Evolutionary conservation across 2,797 vertebrate species (phyloP).

Genomic region (Characodon lateralis): DNA sequence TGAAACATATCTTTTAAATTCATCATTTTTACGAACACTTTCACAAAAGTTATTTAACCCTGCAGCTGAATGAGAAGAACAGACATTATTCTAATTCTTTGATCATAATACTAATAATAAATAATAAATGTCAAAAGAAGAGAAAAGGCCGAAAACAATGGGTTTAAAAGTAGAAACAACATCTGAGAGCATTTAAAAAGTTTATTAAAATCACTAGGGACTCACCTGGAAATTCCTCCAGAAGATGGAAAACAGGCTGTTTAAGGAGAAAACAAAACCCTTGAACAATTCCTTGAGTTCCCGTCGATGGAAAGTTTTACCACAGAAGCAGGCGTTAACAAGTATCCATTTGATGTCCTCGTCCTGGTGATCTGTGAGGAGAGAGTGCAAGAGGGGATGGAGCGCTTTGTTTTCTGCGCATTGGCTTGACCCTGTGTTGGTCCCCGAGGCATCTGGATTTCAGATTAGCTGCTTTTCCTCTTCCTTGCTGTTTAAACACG

Average conservation of each 20-base stretch:
- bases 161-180: not conserved
- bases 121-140: not conserved
- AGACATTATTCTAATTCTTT: not conserved
- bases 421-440: conserved; percentile 65
- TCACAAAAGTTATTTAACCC: not conserved
- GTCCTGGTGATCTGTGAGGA: conserved; percentile 55
- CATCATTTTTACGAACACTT: conserved; percentile 9
- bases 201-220: conserved; percentile 29
- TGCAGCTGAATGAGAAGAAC: conserved; percentile 14
- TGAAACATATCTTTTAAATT: conserved; percentile 1
- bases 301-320: conserved; percentile 43
- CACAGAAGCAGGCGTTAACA: conserved; percentile 43
- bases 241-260: conserved; percentile 16
- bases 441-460: conserved; percentile 76
- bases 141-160: not conserved
- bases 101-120: not conserved
- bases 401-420: conserved; percentile 19
- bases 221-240: conserved; percentile 68
- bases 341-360: conserved; percentile 54
- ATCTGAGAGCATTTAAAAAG: conserved; percentile 46
- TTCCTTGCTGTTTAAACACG: conserved; percentile 43
- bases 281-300: conserved; percentile 21
- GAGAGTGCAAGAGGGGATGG: conserved; percentile 40
- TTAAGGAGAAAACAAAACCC: conserved; percentile 14
- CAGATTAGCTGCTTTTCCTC: conserved; percentile 60